Evolutionary conservation across 2,797 vertebrate species (phyloP), one percentile per base, ranked within the genome.

Genomic region (Scomberomorus guttatus): DNA sequence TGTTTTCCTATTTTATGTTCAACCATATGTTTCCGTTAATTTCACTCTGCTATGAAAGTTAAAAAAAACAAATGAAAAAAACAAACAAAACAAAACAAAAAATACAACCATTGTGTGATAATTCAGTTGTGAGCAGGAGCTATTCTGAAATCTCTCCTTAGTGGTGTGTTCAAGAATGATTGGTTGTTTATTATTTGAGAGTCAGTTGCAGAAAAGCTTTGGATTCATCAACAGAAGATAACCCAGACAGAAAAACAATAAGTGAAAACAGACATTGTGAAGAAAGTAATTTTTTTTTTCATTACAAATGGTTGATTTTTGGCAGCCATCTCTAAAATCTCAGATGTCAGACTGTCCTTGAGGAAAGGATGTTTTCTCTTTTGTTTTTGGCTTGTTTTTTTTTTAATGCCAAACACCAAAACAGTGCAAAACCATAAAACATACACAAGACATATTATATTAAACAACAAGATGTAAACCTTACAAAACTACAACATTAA

Each of bases 131-230:
- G 27, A 60, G 42, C 42, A 46, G 54, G 34, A 59, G 39, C 22
- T 22, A 44, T 22, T 58, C 5, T 14, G 14, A 59, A 63, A 56
- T 24, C 29, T 48, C 20, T 62, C n/a, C 20, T 5, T 58, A 48
- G 52, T 18, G 12, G 14, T 51, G 50, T 51, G 18, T 54, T 80
- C 46, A 29, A 18, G 66, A 13, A 44, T 44, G 52, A 59, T 32
- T 52, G 48, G n/a, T 27, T 44, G 44, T 18, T 52, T n/a, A 54
- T 51, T 32, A 32, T 32, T 6, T 5, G 29, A 32, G 29, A 32
- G 29, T 32, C 29, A 32, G 29, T 32, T 32, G 29, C 63, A 72
- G 27, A 66, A 61, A 74, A 57, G 20, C n/a, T 39, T 39, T 56
- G 63, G 9, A 44, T 34, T 46, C 3, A 20, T 17, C 37, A 62